phyloP scores from a whole-genome alignment of 2,113 vertebrate species.

The Rhipidura dahli region DNA sequence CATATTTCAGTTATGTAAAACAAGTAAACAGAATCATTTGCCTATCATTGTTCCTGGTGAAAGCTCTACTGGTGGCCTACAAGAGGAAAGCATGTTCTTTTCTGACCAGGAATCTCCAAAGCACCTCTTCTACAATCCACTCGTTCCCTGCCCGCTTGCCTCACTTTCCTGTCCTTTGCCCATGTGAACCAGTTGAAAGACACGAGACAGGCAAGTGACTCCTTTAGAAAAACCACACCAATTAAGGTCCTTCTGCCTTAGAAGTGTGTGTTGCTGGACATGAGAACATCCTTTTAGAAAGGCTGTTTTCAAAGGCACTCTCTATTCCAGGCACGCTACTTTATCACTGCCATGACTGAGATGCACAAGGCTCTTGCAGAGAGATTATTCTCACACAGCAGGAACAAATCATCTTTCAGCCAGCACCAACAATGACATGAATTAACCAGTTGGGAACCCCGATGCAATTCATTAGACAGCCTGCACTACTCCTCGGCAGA shows the following conservation, averaged over 20 bases:
- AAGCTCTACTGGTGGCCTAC: background rate
- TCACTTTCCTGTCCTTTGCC: background rate
- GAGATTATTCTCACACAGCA: background rate
- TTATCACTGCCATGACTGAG: background rate
- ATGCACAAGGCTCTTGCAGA: background rate
- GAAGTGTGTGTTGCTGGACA: background rate
- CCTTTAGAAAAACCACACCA: background rate
- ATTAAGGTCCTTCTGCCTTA: background rate
- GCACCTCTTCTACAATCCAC: background rate
- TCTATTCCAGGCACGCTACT: background rate
- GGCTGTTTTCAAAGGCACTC: background rate
- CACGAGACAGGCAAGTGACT: accelerated
- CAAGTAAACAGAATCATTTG: background rate
- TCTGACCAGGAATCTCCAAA: background rate
- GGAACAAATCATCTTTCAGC: background rate
- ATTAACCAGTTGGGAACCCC: background rate
- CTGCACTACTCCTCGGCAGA: background rate
- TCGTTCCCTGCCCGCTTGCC: background rate
- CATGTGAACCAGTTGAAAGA: background rate
- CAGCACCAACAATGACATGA: background rate
- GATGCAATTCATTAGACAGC: background rate
- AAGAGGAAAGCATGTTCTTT: background rate
- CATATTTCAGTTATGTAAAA: background rate
- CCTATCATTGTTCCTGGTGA: background rate
- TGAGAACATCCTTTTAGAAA: background rate